phyloP scores from a whole-genome alignment of 2,888 invertebrate genomes.

The Geophilus truncorum region DNA sequence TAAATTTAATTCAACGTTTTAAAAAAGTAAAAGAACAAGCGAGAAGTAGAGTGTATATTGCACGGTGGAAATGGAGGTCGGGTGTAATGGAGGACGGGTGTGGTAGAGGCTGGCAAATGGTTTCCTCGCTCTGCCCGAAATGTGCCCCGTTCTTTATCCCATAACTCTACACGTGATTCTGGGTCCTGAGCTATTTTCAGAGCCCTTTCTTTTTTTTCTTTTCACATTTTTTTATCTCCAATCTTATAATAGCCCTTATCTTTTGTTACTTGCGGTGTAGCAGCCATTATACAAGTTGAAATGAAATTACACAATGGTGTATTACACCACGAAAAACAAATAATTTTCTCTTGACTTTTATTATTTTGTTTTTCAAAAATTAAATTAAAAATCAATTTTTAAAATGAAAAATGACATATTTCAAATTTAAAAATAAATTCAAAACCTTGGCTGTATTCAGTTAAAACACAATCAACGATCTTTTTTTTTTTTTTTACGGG shows the following conservation, averaged over 20 bases:
- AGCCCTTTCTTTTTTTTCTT: slow-evolving; percentile 15
- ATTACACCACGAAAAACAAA: not conserved
- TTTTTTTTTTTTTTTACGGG: not conserved
- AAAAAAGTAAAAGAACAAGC: slow-evolving; percentile 25
- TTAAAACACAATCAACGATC: no score
- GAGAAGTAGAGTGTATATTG: slow-evolving; percentile 24
- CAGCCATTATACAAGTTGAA: slow-evolving; percentile 14
- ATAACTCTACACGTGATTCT: slow-evolving; percentile 21
- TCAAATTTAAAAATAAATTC: no score
- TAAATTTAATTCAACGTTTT: slow-evolving; percentile 27
- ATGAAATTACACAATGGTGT: slow-evolving; percentile 23
- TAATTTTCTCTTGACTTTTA: not conserved
- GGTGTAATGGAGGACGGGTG: slow-evolving; percentile 21
- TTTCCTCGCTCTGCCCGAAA: slow-evolving; percentile 1
- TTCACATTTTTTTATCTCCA: not conserved
- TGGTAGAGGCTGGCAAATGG: slow-evolving; percentile 7
- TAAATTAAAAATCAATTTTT: not conserved
- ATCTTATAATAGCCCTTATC: slow-evolving; percentile 13
- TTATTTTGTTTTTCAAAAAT: not conserved
- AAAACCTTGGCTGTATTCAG: no score
- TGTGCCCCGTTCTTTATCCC: slow-evolving; percentile 27
- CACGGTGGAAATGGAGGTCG: slow-evolving; percentile 24
- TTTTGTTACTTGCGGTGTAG: slow-evolving; percentile 14
- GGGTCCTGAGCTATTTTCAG: slow-evolving; percentile 11
- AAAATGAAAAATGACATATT: no score